Evolutionary conservation across 1,140 invertebrate genomes (phyloP).

Genomic region (Macrostomum lignano): DNA sequence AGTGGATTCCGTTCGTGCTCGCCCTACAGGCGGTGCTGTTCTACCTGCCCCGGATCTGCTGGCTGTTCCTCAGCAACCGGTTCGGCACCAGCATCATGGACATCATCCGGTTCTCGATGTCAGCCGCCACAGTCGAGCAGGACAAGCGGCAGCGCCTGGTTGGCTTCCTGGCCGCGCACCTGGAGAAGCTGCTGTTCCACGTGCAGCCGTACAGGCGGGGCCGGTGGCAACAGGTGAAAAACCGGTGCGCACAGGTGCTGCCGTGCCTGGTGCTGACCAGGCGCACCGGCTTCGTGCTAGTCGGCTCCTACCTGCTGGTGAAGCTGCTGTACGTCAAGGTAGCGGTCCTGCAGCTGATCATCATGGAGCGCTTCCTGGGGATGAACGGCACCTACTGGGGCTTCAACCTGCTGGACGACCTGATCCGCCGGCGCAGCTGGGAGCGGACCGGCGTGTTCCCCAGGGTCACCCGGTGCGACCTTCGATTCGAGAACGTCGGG

Average conservation of each 20-base stretch:
- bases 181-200: too few relatives aligned
- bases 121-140: too few relatives aligned
- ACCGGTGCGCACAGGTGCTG: too few relatives aligned
- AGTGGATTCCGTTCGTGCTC: slow-evolving; percentile 29
- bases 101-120: too few relatives aligned
- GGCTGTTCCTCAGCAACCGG: slow-evolving; percentile 10
- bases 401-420: too few relatives aligned
- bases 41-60: slow-evolving; percentile 21
- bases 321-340: neutral
- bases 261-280: neutral
- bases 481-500: neutral
- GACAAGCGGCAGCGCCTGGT: too few relatives aligned
- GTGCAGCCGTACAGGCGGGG: too few relatives aligned
- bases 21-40: slow-evolving; percentile 24
- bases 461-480: neutral
- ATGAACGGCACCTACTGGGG: neutral
- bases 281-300: neutral
- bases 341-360: neutral
- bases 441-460: too few relatives aligned
- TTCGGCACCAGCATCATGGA: neutral
- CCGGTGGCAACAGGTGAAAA: too few relatives aligned
- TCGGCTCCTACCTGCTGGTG: neutral
- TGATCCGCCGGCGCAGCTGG: too few relatives aligned
- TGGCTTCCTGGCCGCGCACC: too few relatives aligned
- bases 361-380: neutral